Base-by-base conservation (phyloP, 1,140 invertebrate genomes). In the Argopecten irradians region DNA sequence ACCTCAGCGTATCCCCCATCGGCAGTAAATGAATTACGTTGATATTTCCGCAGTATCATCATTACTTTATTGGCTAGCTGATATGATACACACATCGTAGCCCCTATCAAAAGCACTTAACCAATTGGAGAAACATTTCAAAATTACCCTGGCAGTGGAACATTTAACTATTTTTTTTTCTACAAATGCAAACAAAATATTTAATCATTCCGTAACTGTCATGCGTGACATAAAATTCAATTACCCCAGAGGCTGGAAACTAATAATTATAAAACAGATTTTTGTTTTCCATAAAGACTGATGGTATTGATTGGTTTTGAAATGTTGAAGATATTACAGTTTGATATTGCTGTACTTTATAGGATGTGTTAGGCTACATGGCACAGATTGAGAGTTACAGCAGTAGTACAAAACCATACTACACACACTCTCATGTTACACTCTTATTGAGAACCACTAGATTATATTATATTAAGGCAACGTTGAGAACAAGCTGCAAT, bases 201-300 rank as follows among this genome's bases (percentile, higher is more conserved):
- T 71, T 71, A 71, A 71, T 71, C 55, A 71, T 71, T 71, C 55
- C 28, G 28, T 71, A 71, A 71, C 55, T 71, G 55, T 71, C 55
- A 28, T 28, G 28, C 28, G 55, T 71, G 55, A 71, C 55, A 71
- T 71, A 71, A 71, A 71, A 71, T 71, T 71, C 22, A 71, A 71
- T 71, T 71, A 71, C 55, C 55, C 55, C 2, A 71, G 55, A 71
- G 55, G 55, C 55, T 71, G 28, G 55, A 71, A 71, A 71, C 55
- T 71, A 71, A 71, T 71, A 71, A 71, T 71, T 71, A 71, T 71
- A 71, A 71, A 71, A 28, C 55, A 71, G 22, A 71, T 71, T 71
- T 71, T 71, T 71, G 55, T 71, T 71, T 71, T 28, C 55, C n/a
- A n/a, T 71, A 71, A 71, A 71, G 55, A 71, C n/a, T 71, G n/a